phyloP scores from a whole-genome alignment of 2,113 vertebrate genomes.

The Pica pica region DNA sequence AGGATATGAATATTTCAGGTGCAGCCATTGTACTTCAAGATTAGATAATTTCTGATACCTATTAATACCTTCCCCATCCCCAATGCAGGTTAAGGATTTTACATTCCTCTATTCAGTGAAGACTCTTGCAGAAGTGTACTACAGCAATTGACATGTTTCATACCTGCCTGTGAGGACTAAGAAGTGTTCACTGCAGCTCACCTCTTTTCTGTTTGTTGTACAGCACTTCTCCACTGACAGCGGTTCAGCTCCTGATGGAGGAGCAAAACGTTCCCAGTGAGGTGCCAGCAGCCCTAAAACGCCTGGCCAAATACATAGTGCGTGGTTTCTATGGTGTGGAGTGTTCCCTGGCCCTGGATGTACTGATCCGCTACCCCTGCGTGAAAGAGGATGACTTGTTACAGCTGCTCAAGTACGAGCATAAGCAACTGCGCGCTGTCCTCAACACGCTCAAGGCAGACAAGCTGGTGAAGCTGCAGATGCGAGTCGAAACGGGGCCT shows the following conservation, averaged over 20 bases:
- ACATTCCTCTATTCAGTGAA: neutral
- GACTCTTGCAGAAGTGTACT: neutral
- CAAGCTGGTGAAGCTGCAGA: conserved; percentile 49
- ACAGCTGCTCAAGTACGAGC: conserved; percentile 57
- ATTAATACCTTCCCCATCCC: neutral
- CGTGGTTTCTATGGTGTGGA: conserved; percentile 56
- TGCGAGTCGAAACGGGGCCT: conserved; percentile 24
- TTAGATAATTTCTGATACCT: neutral
- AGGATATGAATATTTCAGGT: neutral
- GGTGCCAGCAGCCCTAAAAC: conserved; percentile 46
- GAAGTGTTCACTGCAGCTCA: neutral
- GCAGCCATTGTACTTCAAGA: neutral
- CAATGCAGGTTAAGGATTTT: neutral
- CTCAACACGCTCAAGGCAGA: conserved; percentile 58
- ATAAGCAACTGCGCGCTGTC: neutral
- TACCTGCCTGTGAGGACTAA: neutral
- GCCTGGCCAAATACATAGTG: conserved; percentile 54
- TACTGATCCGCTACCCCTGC: conserved; percentile 50
- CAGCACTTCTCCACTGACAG: neutral
- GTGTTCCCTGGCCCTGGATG: conserved; percentile 24
- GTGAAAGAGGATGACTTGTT: conserved; percentile 65
- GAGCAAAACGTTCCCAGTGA: neutral
- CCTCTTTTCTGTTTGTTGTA: neutral
- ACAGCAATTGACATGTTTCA: neutral
- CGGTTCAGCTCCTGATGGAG: neutral